Base-by-base conservation (phyloP, 2,113 vertebrate genomes). In the Brachionichthys hirsutus region DNA sequence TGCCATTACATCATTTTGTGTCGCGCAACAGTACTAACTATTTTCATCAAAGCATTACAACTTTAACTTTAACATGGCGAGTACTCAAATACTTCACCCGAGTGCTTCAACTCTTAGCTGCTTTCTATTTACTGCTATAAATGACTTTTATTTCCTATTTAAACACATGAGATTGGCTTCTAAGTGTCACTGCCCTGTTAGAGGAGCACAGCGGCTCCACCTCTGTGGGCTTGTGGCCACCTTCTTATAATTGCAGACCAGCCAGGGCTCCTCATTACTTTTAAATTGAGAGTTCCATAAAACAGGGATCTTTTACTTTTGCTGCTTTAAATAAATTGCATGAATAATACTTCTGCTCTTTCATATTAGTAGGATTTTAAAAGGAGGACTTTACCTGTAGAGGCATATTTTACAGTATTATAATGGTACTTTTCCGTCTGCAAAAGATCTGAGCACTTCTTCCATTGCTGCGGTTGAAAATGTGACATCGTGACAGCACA, bases 361-460 rank as follows among this genome's bases (percentile, higher is more conserved):
- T 16, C 3, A 19, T 18, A 36, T 46, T 12, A 20, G 13, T 38
- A 16, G 8, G 15, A 63, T 53, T 36, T 42, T 49, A 56, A 49
- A 41, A 22, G 24, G 1, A 34, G 8, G 14, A 43, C 44, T 40
- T 44, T 36, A 22, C 15, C 16, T 54, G 1, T 54, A 36, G n/a
- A 14, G 9, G 34, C 9, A 3, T 36, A 16, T 51, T 67, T 67
- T 24, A 50, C 10, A 20, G 20, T 15, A n/a, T 6, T 53, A 6
- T 22, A 9, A 13, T 24, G 41, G 14, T 36, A 44, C 36, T 34
- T 9, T 22, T 40, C 20, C 12, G 7, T 2, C 35, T n/a, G 9
- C 49, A 48, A 48, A 70, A 20, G 9, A 52, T 52, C 41, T 17
- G 14, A 65, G 16, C 46, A 14, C 15, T 46, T 50, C 16, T 42